Evolutionary conservation across 1,140 invertebrate species (phyloP).

Genomic region (Diprion similis): DNA sequence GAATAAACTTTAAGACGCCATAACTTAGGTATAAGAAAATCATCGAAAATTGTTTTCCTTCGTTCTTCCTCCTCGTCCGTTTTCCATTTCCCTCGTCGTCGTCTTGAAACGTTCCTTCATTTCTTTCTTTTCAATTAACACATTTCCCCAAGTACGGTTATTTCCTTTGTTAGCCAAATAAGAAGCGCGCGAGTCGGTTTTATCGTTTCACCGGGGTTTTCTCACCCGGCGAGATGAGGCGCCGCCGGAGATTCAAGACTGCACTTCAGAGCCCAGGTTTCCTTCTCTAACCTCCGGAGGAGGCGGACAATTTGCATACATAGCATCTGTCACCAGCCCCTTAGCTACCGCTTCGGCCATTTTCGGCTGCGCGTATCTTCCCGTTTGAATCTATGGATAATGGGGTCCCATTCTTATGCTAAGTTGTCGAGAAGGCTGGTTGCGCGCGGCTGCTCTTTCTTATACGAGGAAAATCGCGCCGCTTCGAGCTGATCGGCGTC

Average conservation of each 20-base stretch:
- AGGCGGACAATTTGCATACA: not conserved
- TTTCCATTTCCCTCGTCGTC: too few relatives aligned
- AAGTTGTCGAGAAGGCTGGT: not conserved
- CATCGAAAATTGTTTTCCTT: too few relatives aligned
- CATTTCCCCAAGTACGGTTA: not conserved
- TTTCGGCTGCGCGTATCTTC: not conserved
- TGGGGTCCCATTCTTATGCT: slow-evolving; percentile 7
- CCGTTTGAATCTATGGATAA: slow-evolving; percentile 5
- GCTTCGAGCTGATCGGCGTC: too few relatives aligned
- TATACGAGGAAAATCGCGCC: too few relatives aligned
- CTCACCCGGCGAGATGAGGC: not conserved
- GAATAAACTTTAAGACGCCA: too few relatives aligned
- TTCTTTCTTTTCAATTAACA: not conserved
- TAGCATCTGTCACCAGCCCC: slow-evolving; percentile 6
- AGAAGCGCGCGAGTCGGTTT: not conserved
- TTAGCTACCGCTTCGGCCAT: slow-evolving; percentile 4
- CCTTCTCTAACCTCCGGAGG: too few relatives aligned
- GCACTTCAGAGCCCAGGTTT: too few relatives aligned
- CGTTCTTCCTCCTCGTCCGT: too few relatives aligned
- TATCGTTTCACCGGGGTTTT: not conserved
- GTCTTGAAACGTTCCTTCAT: too few relatives aligned
- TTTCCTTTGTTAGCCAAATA: not conserved
- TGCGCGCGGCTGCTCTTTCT: not conserved
- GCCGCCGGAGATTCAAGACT: too few relatives aligned
- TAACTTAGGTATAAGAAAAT: too few relatives aligned